These are phyloP conservation scores for Aelia acuminata DNA, from an alignment of 2,888 invertebrate genomes.

Conservation along the genomic window DNA sequence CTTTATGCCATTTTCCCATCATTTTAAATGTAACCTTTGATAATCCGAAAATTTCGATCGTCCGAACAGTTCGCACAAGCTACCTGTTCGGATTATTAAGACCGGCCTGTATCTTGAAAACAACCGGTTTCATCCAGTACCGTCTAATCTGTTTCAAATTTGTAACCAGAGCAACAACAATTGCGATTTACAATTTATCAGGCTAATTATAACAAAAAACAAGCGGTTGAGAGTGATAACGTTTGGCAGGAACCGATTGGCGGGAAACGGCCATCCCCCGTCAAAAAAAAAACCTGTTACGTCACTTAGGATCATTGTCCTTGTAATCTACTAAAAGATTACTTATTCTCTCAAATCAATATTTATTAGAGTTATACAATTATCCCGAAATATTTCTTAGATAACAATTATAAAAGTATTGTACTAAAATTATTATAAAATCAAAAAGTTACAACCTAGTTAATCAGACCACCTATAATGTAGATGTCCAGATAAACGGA, in stretches of 20 bases:
- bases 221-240: background rate
- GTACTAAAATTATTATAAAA: background rate
- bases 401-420: background rate
- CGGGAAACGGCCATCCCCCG: constrained; percentile 20
- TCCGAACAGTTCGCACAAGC: no score
- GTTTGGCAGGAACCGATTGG: background rate
- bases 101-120: no score
- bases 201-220: background rate
- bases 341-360: background rate
- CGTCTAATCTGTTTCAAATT: background rate
- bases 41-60: no score
- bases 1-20: no score
- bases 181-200: background rate
- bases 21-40: no score
- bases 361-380: background rate
- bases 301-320: background rate
- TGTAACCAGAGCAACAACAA: background rate
- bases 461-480: no score
- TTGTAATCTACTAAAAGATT: background rate
- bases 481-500: no score
- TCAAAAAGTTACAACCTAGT: no score
- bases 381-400: background rate
- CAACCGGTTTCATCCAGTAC: background rate
- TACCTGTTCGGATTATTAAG: no score
- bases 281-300: background rate